phyloP scores from a whole-genome alignment of 2,113 vertebrate genomes.

The Hippocampus mohnikei region DNA sequence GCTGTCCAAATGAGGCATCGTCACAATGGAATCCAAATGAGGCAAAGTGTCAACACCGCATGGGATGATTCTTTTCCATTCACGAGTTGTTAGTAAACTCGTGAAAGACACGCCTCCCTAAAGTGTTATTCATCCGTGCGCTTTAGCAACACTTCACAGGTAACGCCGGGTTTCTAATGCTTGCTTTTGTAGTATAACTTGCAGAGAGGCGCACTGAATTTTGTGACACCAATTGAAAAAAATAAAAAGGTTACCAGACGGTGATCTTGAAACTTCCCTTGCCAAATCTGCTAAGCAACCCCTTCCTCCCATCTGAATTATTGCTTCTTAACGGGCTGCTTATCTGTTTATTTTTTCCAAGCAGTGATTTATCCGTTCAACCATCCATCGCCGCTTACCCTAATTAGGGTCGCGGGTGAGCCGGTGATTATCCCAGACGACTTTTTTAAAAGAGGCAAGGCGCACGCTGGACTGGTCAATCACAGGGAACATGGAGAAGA shows the following conservation, averaged over 20 bases:
- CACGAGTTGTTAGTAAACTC: conserved; percentile 48
- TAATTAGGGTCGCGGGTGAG: neutral
- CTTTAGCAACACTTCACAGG: conserved; percentile 41
- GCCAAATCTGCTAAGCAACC: too few relatives aligned
- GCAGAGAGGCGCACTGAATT: neutral
- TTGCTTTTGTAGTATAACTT: conserved; percentile 37
- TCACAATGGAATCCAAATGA: conserved; percentile 44
- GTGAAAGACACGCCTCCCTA: conserved; percentile 31
- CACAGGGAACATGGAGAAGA: neutral
- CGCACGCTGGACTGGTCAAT: neutral
- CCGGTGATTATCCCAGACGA: neutral
- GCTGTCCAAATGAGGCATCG: conserved; percentile 28
- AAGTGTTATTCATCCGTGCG: conserved; percentile 36
- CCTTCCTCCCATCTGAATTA: neutral
- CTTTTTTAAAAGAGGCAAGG: neutral
- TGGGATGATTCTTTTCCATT: conserved; percentile 52
- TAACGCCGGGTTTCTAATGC: conserved; percentile 40
- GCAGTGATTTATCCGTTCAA: neutral
- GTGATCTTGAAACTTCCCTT: too few relatives aligned
- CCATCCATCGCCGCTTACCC: neutral
- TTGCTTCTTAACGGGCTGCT: neutral
- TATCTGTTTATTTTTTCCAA: neutral
- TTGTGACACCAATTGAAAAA: neutral
- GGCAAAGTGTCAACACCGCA: conserved; percentile 37
- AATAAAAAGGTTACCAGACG: neutral